Evolutionary conservation across 2,888 invertebrate genomes (phyloP).

Genomic region (Colostygia pectinataria): DNA sequence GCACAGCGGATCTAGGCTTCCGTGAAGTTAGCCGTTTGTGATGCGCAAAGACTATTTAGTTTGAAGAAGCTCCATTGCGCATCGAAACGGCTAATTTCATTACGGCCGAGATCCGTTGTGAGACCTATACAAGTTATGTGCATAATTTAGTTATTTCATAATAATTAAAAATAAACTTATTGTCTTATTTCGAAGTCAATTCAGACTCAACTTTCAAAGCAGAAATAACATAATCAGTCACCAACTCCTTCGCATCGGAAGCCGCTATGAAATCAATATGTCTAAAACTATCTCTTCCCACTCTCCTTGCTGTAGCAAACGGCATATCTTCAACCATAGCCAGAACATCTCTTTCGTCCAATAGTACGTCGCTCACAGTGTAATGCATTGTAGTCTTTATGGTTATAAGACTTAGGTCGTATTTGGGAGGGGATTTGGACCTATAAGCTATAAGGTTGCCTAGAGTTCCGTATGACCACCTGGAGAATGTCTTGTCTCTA

Average conservation of each 20-base stretch:
- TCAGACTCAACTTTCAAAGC: slow-evolving; percentile 8
- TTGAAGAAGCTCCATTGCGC: too few species aligned
- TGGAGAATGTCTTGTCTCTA: slow-evolving; percentile 53
- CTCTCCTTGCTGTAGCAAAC: background rate
- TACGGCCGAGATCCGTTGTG: too few species aligned
- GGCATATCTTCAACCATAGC: slow-evolving; percentile 6
- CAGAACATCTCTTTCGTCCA: slow-evolving; percentile 9
- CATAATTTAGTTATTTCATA: too few species aligned
- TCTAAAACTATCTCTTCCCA: slow-evolving; percentile 1
- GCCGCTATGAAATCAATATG: slow-evolving; percentile 5
- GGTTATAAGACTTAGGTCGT: slow-evolving; percentile 51
- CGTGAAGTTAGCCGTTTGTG: too few species aligned
- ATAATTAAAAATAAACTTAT: too few species aligned
- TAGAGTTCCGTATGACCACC: slow-evolving; percentile 51
- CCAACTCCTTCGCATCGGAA: slow-evolving; percentile 8
- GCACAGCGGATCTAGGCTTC: too few species aligned
- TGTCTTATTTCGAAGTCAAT: too few species aligned
- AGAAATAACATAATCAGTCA: slow-evolving; percentile 8
- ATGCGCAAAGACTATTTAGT: too few species aligned
- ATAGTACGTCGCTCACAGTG: background rate
- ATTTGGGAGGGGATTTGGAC: slow-evolving; percentile 46
- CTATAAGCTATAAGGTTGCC: slow-evolving; percentile 52
- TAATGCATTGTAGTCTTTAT: slow-evolving; percentile 49
- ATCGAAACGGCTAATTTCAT: too few species aligned
- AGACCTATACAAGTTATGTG: too few species aligned